phyloP scores from a whole-genome alignment of 2,113 vertebrate species.

The Carassius gibelio region DNA sequence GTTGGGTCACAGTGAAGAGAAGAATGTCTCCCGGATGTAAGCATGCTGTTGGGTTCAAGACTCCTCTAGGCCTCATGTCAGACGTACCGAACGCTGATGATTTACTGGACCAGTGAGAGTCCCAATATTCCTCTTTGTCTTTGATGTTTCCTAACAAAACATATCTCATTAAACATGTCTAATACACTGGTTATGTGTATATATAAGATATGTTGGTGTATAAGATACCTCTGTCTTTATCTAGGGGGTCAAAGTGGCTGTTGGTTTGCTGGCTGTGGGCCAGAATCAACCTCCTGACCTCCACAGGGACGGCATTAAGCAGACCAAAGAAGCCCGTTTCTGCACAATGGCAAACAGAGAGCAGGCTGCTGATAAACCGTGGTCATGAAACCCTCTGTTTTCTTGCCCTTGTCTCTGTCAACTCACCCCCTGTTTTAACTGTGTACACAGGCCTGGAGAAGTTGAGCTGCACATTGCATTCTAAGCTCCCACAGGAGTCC shows the following conservation, averaged over 20 bases:
- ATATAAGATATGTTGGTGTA: neutral
- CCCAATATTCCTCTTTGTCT: conserved; percentile 35
- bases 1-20: conserved; percentile 78
- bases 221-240: conserved; percentile 19
- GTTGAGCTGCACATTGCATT: conserved; percentile 62
- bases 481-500: conserved; percentile 66
- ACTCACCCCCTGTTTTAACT: conserved; percentile 81
- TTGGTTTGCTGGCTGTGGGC: conserved; percentile 24
- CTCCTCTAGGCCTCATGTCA: conserved; percentile 56
- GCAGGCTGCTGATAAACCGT: neutral
- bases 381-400: neutral
- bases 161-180: neutral
- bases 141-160: conserved; percentile 45
- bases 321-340: conserved; percentile 82
- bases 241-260: conserved; percentile 14
- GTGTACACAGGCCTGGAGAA: conserved; percentile 74
- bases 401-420: conserved; percentile 3
- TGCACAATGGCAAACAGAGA: conserved; percentile 55
- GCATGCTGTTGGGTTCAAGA: conserved; percentile 84
- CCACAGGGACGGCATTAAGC: conserved; percentile 70
- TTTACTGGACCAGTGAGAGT: conserved; percentile 41
- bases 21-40: conserved; percentile 72
- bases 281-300: conserved; percentile 68
- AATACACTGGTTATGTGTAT: neutral
- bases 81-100: conserved; percentile 20